Evolutionary conservation across 2,113 vertebrate genomes (phyloP), one percentile per base, ranked within the genome.

Genomic region (Uria lomvia): DNA sequence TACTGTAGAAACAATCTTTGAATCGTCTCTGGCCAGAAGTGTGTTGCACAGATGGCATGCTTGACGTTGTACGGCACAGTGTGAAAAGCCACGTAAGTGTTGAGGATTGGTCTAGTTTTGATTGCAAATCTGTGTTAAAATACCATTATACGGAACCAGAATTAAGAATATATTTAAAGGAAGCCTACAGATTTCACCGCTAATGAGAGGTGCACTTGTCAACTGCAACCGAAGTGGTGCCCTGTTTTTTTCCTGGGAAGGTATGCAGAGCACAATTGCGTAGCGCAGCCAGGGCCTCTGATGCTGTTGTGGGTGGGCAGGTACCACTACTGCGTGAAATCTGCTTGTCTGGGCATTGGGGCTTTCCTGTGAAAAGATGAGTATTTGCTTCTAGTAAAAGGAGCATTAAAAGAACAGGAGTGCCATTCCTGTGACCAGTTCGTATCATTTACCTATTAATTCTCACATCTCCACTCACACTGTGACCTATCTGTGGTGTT

Each of bases 51-150:
- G 97, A 97, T 98, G 97, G 87, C 68, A 72, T 32, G 30, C 90
- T 95, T 96, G 95, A 96, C n/a, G 43, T 74, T 93, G 80, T 92
- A 74, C 96, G 97, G 97, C 82, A 47, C 71, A 82, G 72, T 73
- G 73, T 70, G 91, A 96, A 97, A 97, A 98, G 82, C 81, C 94
- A 97, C 97, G 94, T 88, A 96, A 97, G 96, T 58, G 29, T 91
- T 96, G 89, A 92, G 96, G 93, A 94, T 92, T 84, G 77, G 85
- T 95, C 66, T 94, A 63, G 14, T 97, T 97, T 97, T 97, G 94
- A 92, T 97, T 97, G 93, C 93, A 96, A 89, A 94, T 96, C 88
- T 92, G 3, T 94, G 71, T 93, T 58, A 75, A 97, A 97, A 92
- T 93, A 50, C 63, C 80, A 20, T 91, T 77, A 62, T 77, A 80